These are phyloP conservation scores for Hippocampus barbouri DNA, from an alignment of 2,113 vertebrate species.

Conservation along the genomic window DNA sequence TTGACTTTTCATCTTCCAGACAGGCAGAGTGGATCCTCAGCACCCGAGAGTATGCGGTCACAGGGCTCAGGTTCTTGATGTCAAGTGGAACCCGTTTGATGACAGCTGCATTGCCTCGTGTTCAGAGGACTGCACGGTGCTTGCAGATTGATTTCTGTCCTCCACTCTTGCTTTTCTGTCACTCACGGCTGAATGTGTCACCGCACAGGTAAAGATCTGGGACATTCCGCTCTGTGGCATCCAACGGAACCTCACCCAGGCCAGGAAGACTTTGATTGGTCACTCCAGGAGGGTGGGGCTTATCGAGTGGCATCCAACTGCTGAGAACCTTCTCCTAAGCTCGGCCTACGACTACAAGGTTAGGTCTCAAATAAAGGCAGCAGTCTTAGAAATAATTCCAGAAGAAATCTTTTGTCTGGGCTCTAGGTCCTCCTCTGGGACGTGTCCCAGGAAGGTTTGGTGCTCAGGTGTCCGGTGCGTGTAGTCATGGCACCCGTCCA, in stretches of 20 bases:
- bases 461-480: slow-evolving; percentile 74
- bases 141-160: slow-evolving; percentile 11
- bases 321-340: slow-evolving; percentile 85
- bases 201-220: slow-evolving; percentile 87
- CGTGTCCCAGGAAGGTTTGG: slow-evolving; percentile 42
- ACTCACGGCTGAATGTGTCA: background rate
- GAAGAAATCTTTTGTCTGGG: background rate
- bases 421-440: slow-evolving; percentile 65
- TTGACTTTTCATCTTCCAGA: slow-evolving; percentile 67
- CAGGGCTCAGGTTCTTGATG: slow-evolving; percentile 81
- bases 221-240: slow-evolving; percentile 81
- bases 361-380: background rate
- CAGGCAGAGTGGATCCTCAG: slow-evolving; percentile 84
- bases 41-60: slow-evolving; percentile 88
- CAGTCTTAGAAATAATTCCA: background rate
- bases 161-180: background rate
- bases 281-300: slow-evolving; percentile 86
- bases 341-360: slow-evolving; percentile 92
- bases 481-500: slow-evolving; percentile 69
- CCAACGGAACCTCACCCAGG: slow-evolving; percentile 72
- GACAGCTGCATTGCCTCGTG: slow-evolving; percentile 90
- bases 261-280: slow-evolving; percentile 80
- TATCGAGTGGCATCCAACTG: slow-evolving; percentile 94
- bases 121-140: slow-evolving; percentile 90
- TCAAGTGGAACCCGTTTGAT: slow-evolving; percentile 95